phyloP scores from a whole-genome alignment of 2,797 vertebrate species.

The Sebastes taczanowskii region DNA sequence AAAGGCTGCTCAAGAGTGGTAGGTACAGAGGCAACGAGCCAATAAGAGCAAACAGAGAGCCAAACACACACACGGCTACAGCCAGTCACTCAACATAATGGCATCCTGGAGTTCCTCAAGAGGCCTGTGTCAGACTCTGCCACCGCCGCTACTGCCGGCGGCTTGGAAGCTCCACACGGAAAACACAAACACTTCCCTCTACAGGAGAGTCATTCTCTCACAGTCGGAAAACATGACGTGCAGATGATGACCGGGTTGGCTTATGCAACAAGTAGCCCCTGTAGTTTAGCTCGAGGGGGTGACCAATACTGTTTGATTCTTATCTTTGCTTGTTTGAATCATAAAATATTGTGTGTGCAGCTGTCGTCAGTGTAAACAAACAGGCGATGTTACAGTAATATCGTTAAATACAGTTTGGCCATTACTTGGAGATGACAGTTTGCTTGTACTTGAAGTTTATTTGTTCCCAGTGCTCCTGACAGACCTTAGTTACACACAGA shows the following conservation, averaged over 20 bases:
- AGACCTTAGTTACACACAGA: background rate
- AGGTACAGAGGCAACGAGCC: conserved; percentile 13
- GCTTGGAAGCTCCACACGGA: conserved; percentile 57
- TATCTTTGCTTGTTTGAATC: conserved; percentile 63
- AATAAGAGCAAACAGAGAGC: conserved; percentile 38
- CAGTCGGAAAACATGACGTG: conserved; percentile 66
- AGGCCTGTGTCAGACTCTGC: conserved; percentile 42
- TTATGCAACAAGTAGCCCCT: conserved; percentile 54
- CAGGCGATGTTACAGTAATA: background rate
- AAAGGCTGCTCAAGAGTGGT: background rate
- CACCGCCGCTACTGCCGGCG: conserved; percentile 10
- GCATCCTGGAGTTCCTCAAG: conserved; percentile 57
- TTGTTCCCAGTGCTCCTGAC: background rate
- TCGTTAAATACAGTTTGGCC: conserved; percentile 62
- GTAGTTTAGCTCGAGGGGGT: conserved; percentile 12
- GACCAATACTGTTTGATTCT: conserved; percentile 48
- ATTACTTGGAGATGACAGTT: conserved; percentile 33
- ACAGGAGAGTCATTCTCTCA: conserved; percentile 46
- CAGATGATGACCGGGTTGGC: conserved; percentile 21
- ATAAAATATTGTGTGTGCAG: conserved; percentile 27
- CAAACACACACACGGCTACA: conserved; percentile 24
- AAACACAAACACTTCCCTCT: conserved; percentile 67
- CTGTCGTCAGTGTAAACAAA: conserved; percentile 52
- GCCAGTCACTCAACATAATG: conserved; percentile 52
- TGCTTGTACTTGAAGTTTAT: conserved; percentile 10